Conservation (phyloP, 1,140 invertebrate genomes). For the Leptoteleia sp. region DNA sequence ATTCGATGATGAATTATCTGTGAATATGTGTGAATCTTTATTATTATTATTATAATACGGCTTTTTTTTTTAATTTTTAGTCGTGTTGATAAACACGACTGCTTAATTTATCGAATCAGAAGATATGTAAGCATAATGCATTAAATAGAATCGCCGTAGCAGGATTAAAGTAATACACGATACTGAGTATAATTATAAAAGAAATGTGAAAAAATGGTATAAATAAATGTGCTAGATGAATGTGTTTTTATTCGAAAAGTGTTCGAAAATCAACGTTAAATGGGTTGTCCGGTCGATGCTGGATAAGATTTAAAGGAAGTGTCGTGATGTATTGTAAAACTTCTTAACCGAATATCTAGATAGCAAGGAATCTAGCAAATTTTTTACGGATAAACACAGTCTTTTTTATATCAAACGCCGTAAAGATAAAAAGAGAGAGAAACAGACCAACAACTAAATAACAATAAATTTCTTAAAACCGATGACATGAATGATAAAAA, state of each 20-base stretch:
- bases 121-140: slow-evolving; percentile 58
- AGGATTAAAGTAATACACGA: slow-evolving; percentile 63
- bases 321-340: slow-evolving; percentile 44
- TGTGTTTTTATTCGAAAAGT: slow-evolving; percentile 78
- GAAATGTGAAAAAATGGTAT: slow-evolving; percentile 47
- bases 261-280: slow-evolving; percentile 36
- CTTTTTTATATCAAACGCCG: slow-evolving; percentile 72
- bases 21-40: slow-evolving; percentile 10
- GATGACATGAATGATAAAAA: too few species aligned
- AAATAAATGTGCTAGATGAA: slow-evolving; percentile 75
- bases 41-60: too few species aligned
- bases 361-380: slow-evolving; percentile 72
- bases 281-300: not conserved
- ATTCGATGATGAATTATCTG: slow-evolving; percentile 18
- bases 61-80: slow-evolving; percentile 10
- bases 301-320: slow-evolving; percentile 10
- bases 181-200: slow-evolving; percentile 26
- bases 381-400: slow-evolving; percentile 72
- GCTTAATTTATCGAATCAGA: slow-evolving; percentile 21
- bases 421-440: too few species aligned
- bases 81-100: slow-evolving; percentile 3
- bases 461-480: too few species aligned
- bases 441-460: too few species aligned
- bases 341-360: slow-evolving; percentile 64
- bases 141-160: slow-evolving; percentile 77